Evolutionary conservation across 2,113 vertebrate species (phyloP), one percentile per base, ranked within the genome.

Genomic region (Budorcas taxicolor): DNA sequence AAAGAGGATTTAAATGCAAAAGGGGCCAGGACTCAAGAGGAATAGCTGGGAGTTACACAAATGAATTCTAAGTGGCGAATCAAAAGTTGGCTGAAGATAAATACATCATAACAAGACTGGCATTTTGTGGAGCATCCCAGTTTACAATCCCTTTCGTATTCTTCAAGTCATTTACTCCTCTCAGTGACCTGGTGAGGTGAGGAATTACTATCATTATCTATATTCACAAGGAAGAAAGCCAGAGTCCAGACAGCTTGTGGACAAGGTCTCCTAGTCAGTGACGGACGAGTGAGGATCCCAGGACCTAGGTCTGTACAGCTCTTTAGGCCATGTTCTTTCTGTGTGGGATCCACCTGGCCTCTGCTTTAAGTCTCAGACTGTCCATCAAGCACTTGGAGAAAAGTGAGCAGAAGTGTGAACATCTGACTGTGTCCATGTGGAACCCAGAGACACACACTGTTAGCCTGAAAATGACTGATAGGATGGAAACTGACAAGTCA

Each of bases 401-500:
- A 87, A 67, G 81, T 27, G 55, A 74, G 40, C 1, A 4, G 23
- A 33, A 14, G 4, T n/a, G 62, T 29, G 25, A 84, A 89, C 36
- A 47, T 43, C 23, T 21, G 1, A 52, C n/a, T 71, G 36, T 88
- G 94, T 88, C 92, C 87, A 57, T 29, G 91, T 19, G 50, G 78
- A 89, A 93, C 16, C n/a, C 95, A 84, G 43, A 96, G 82, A 94
- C 36, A 52, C 60, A 83, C 13, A 5, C 45, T 0, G 47, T 52
- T 86, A 47, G 76, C 31, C 88, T 52, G n/a, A n/a, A 97, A 97
- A 91, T 94, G 95, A 96, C 81, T 36, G 93, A 97, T 4, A 52
- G 45, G 36, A 93, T 76, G 29, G 93, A 98, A 98, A 97, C 0
- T 27, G 90, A 96, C 85, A 98, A 97, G 97, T 90, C 89, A 81